Percentiles rank a stretch among this genome's conserved stretches.
Evolutionary conservation across 2,113 vertebrate genomes (phyloP).

Genomic region (Hymenochirus boettgeri): DNA sequence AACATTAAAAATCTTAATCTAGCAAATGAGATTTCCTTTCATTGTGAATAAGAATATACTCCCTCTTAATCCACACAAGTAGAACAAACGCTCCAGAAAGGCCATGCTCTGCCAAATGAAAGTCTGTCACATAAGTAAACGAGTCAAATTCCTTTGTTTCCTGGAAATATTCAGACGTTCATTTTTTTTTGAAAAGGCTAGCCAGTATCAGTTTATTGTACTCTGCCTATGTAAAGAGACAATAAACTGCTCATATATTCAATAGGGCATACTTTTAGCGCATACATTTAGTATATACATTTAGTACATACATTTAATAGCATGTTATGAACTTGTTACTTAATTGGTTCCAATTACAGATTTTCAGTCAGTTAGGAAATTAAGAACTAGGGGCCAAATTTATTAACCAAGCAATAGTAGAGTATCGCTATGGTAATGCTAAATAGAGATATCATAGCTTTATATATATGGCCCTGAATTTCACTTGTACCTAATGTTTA

Average conservation of each 20-base stretch:
- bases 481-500: too few relatives aligned
- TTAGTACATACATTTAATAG: too few relatives aligned
- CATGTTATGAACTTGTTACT: too few relatives aligned
- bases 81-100: constrained; percentile 40
- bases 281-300: too few relatives aligned
- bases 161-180: constrained; percentile 46
- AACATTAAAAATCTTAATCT: constrained; percentile 53
- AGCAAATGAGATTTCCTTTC: constrained; percentile 67
- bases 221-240: not conserved
- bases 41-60: constrained; percentile 63
- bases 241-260: constrained; percentile 3
- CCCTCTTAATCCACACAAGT: constrained; percentile 55
- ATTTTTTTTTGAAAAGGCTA: constrained; percentile 32
- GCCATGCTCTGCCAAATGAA: constrained; percentile 51
- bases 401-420: too few relatives aligned
- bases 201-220: constrained; percentile 14
- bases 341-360: too few relatives aligned
- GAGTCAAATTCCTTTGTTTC: constrained; percentile 32
- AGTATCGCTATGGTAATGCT: too few relatives aligned
- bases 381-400: too few relatives aligned
- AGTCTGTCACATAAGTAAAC: constrained; percentile 46
- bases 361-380: too few relatives aligned
- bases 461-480: too few relatives aligned
- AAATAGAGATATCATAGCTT: too few relatives aligned
- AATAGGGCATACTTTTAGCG: too few relatives aligned